Evolutionary conservation across 2,797 vertebrate genomes (phyloP), one percentile per base, ranked within the genome.

Genomic region (Hypotaenidia okinawae): DNA sequence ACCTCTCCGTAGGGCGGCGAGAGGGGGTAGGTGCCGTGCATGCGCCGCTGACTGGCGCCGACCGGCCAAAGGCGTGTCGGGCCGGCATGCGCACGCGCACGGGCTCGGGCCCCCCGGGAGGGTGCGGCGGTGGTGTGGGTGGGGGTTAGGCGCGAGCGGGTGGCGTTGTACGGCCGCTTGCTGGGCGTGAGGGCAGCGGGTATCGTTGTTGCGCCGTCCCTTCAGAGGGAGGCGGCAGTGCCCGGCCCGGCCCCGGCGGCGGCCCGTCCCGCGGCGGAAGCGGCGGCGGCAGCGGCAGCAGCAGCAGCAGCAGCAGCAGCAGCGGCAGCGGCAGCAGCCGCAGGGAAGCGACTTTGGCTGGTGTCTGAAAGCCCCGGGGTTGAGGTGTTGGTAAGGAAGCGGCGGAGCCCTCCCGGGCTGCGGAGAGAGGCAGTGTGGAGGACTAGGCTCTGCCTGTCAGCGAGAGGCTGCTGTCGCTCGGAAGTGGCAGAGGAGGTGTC

Each of bases 251-350:
- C 43, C 25, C 66, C 41, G 35, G 69, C 30, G 45, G 3, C 47
- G 12, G 49, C 49, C 24, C 13, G 49, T 14, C 51, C 63, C 16
- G 35, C 52, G 10, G 33, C 52, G 5, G 3, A 5, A 10, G 58
- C 43, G 4, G 43, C 63, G 5, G 9, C 45, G 4, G 27, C 10
- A 1, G 30, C 27, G 1, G 37, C 35, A 2, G 59, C 10, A 5
- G 72, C 22, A 6, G 27, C 49, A 5, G n/a, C 57, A 4, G 1
- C 8, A 11, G 13, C 63, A 3, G 8, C 43, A 2, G 25, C 9
- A 1, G 30, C 25, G 1, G 35, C 33, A 2, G 58, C 9, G 35
- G 35, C 35, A 35, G n/a, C n/a, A 5, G n/a, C 57, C 5, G 1
- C 8, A 13, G 13, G 35, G 37, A 62, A 22, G 64, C 47, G 45